Conservation (phyloP, 2,797 vertebrate genomes). For the Cyclopterus lumpus region DNA sequence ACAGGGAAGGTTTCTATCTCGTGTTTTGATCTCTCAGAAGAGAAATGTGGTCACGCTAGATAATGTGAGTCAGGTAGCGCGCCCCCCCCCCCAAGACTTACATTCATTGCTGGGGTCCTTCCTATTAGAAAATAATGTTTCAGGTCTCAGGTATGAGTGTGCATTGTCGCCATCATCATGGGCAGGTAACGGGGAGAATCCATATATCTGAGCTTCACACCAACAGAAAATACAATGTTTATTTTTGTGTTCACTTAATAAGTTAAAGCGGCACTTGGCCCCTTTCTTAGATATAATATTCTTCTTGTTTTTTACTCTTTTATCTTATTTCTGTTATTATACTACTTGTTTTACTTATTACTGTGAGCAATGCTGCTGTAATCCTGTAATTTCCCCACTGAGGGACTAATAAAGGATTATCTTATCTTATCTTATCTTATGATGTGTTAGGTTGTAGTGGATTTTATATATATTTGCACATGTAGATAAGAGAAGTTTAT, state of each 20-base stretch:
- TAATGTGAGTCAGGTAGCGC: neutral
- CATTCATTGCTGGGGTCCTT: neutral
- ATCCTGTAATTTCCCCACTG: no score
- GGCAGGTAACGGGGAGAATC: neutral
- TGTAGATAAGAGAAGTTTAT: no score
- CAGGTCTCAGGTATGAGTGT: neutral
- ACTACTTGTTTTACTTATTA: no score
- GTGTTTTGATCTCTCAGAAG: conserved; percentile 1
- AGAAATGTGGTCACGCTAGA: neutral
- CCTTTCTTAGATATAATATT: no score
- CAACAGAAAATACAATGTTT: neutral
- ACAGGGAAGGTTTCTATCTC: neutral
- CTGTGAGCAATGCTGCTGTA: no score
- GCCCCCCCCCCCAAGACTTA: neutral
- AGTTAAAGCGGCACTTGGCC: no score
- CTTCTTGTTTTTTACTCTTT: no score
- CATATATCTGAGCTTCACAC: neutral
- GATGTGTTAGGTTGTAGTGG: no score
- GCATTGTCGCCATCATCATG: neutral
- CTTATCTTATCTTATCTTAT: no score
- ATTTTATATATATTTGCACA: no score
- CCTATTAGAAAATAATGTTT: neutral
- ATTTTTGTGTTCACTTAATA: neutral
- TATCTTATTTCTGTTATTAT: no score
- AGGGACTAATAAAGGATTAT: no score